Evolutionary conservation across 2,888 invertebrate species (phyloP).

Genomic region (Hypercompe scribonia): DNA sequence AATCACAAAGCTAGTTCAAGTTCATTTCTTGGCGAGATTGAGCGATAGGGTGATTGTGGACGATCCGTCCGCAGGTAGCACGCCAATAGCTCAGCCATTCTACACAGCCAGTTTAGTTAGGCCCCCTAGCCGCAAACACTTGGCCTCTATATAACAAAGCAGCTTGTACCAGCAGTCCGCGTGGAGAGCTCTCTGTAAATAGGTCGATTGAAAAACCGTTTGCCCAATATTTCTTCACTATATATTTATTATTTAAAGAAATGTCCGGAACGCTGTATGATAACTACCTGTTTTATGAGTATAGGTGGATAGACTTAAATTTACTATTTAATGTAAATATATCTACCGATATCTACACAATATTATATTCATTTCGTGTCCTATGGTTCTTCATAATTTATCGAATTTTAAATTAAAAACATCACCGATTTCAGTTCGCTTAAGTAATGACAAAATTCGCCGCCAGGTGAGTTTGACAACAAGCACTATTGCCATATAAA

Average conservation of each 20-base stretch:
- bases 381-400: too few relatives aligned
- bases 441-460: too few relatives aligned
- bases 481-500: neutral
- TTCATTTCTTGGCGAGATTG: conserved; percentile 20
- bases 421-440: too few relatives aligned
- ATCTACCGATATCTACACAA: too few relatives aligned
- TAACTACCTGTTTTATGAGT: neutral
- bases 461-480: too few relatives aligned
- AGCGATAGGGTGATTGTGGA: conserved; percentile 43
- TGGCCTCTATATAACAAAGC: conserved; percentile 8
- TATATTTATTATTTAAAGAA: conserved; percentile 49
- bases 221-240: conserved; percentile 40
- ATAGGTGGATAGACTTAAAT: neutral
- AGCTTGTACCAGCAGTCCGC: neutral
- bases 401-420: too few relatives aligned
- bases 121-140: conserved; percentile 11
- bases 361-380: too few relatives aligned
- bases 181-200: conserved; percentile 3
- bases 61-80: conserved; percentile 37
- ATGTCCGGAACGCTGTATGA: conserved; percentile 20
- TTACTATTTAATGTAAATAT: neutral
- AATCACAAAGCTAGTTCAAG: neutral
- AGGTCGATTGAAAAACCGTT: conserved; percentile 24
- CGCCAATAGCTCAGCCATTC: conserved; percentile 34
- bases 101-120: conserved; percentile 1